Conservation (phyloP, 1,140 invertebrate genomes). For the Melitaea cinxia region DNA sequence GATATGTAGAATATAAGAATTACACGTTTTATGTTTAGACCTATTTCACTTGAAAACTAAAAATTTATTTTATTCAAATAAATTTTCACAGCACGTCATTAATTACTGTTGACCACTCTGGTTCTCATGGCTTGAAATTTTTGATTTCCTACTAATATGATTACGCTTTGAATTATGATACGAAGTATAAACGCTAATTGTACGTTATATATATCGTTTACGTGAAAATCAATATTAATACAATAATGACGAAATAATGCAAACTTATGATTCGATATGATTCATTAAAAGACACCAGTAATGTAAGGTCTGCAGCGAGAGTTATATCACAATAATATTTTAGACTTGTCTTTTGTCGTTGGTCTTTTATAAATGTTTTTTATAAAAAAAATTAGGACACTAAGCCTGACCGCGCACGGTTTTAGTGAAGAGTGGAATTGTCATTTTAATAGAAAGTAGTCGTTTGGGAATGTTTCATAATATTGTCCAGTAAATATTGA, state of each 20-base stretch:
- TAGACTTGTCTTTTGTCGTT: neutral
- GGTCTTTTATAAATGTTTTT: neutral
- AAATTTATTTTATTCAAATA: no score
- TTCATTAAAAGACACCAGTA: slow-evolving; percentile 1
- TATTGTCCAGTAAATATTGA: slow-evolving; percentile 3
- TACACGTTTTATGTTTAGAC: no score
- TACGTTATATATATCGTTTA: no score
- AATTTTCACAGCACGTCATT: no score
- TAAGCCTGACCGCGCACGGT: neutral
- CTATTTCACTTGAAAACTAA: no score
- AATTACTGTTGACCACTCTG: no score
- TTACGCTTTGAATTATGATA: no score
- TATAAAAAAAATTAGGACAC: neutral
- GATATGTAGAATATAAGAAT: no score
- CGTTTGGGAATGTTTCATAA: neutral
- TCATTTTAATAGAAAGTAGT: neutral
- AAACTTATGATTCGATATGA: neutral
- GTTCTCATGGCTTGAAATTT: no score
- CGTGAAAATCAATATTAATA: no score
- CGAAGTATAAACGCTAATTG: no score
- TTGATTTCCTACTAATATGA: no score
- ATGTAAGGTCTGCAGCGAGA: neutral
- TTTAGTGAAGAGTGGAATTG: neutral
- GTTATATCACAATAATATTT: neutral
- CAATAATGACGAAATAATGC: neutral